These are phyloP conservation scores for Epirrhoe alternata DNA, from an alignment of 2,888 invertebrate species.

Conservation along the genomic window DNA sequence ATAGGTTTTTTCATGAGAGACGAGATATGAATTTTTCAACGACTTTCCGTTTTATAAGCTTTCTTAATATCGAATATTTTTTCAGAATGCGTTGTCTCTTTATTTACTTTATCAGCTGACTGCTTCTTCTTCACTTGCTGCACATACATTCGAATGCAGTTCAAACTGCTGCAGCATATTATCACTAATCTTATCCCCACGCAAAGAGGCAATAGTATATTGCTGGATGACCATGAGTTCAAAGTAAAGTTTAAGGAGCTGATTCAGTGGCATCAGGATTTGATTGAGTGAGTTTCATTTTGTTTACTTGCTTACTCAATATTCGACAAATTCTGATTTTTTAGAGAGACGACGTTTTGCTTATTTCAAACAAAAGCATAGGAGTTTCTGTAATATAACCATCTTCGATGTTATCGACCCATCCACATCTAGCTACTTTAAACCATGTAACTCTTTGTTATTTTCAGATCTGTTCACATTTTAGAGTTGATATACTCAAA, in stretches of 20 bases:
- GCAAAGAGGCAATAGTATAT: slow-evolving; percentile 7
- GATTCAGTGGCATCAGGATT: slow-evolving; percentile 61
- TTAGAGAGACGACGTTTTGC: too few species aligned
- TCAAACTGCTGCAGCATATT: slow-evolving; percentile 55
- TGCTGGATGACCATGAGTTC: slow-evolving; percentile 41
- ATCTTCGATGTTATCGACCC: too few species aligned
- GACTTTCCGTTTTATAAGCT: too few species aligned
- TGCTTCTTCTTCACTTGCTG: slow-evolving; percentile 61
- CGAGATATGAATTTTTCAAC: too few species aligned
- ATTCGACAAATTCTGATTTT: too few species aligned
- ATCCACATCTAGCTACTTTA: too few species aligned
- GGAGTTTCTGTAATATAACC: too few species aligned
- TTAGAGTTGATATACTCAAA: slow-evolving; percentile 60
- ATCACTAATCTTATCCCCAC: slow-evolving; percentile 51
- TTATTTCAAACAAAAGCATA: too few species aligned
- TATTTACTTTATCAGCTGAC: slow-evolving; percentile 52
- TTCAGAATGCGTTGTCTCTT: slow-evolving; percentile 53
- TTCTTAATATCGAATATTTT: too few species aligned
- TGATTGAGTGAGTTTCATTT: slow-evolving; percentile 54
- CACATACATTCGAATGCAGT: slow-evolving; percentile 62
- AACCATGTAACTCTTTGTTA: background rate
- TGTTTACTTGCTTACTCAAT: background rate
- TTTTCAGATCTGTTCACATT: slow-evolving; percentile 52
- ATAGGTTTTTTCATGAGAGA: too few species aligned
- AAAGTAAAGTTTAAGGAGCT: slow-evolving; percentile 49